These are phyloP conservation scores for Progne subis DNA, from an alignment of 2,113 vertebrate genomes.

Conservation along the genomic window DNA sequence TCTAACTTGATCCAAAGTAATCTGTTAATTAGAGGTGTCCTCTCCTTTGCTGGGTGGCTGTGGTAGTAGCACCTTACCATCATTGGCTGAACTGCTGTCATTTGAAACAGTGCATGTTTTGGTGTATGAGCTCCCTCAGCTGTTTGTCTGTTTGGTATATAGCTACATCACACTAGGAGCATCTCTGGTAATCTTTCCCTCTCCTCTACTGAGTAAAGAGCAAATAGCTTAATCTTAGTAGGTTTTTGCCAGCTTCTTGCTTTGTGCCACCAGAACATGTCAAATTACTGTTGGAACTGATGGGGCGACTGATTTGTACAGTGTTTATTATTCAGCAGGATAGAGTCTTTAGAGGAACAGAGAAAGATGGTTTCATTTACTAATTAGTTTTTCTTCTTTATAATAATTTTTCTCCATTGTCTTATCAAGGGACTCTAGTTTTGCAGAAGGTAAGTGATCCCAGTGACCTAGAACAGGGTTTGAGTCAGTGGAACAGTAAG, in stretches of 20 bases:
- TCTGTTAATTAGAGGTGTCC: not conserved
- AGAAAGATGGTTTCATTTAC: not conserved
- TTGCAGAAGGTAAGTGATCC: not conserved
- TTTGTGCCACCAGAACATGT: not conserved
- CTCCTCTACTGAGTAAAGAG: not conserved
- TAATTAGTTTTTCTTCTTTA: not conserved
- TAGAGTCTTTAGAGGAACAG: not conserved
- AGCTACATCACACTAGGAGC: not conserved
- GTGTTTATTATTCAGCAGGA: not conserved
- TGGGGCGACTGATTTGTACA: not conserved
- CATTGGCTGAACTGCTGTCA: not conserved
- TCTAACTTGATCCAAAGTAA: not conserved
- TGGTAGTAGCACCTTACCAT: not conserved
- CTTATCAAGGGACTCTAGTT: not conserved
- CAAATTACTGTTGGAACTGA: not conserved
- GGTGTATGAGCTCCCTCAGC: not conserved
- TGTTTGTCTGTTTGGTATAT: not conserved
- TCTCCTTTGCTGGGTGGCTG: not conserved
- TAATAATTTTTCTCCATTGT: not conserved
- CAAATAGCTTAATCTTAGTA: not conserved
- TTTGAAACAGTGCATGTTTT: not conserved
- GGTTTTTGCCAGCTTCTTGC: not conserved
- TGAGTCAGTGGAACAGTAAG: not conserved
- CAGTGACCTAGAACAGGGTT: not conserved
- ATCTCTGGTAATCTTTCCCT: not conserved